Base-by-base conservation (phyloP, 2,888 invertebrate species). In the Neuroscelio doddi region DNA sequence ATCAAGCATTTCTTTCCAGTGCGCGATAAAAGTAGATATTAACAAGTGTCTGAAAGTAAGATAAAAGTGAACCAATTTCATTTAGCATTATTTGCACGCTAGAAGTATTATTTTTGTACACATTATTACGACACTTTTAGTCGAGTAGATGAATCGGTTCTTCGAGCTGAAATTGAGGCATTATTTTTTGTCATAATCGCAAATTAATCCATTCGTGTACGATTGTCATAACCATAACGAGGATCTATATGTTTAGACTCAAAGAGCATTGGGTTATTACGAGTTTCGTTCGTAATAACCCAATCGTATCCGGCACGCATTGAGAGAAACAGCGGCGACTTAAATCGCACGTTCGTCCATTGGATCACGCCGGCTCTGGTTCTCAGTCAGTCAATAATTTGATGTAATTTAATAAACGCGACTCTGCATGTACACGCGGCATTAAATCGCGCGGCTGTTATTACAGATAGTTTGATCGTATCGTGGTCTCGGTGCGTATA, bases 391-490 rank as follows among this genome's bases (percentile, higher is more conserved):
- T 55, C 77, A 79, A 79, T 80, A 82, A 81, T 81, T 81, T 80
- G 72, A 75, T 77, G 76, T 81, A 81, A 82, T 82, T 82, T 81
- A 81, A 82, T 82, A 81, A 82, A 80, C 78, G 77, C 77, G 72
- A 71, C 70, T 72, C 71, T 70, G 59, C 68, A 64, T 67, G 52
- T 58, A 52, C 41, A 44, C 36, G 34, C 41, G 34, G 44, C 26
- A 55, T 45, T 21, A 36, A 59, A 64, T 70, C 69, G 65, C 64
- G 69, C 69, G 74, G 73, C 79, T 80, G 78, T 82, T 79, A 81
- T 82, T 82, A 81, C 75, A 63, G 80, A 80, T 75, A 80, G 78
- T 82, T 81, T 80, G 82, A 81, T 81, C 79, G 77, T 80, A 82
- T 82, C 82, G 77, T 73, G 66, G 71, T 64, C 64, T 67, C 71